These are phyloP conservation scores for Cladorhizidae sp. DNA, from an alignment of 37 sponge, comb jelly and placozoan genomes.

Conservation along the genomic window DNA sequence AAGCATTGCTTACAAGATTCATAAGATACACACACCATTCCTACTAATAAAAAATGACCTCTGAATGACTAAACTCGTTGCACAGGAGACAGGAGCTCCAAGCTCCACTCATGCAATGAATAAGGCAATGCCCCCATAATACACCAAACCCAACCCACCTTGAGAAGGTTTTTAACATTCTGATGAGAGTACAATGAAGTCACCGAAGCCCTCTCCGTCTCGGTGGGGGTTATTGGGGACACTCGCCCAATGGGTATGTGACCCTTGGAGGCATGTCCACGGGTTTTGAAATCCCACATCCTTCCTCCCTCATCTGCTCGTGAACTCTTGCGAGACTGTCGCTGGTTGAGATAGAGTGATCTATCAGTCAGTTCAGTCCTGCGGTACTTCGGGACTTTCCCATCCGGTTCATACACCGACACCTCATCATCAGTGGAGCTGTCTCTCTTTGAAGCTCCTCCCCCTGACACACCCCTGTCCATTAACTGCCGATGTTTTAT, in stretches of 20 bases:
- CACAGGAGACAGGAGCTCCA: too few species aligned
- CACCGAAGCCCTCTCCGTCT: background rate
- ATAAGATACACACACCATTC: too few species aligned
- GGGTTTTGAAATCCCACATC: constrained; percentile 46
- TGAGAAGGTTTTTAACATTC: too few species aligned
- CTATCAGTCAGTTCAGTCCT: background rate
- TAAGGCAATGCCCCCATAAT: too few species aligned
- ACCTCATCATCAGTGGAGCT: constrained; percentile 48
- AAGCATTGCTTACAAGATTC: too few species aligned
- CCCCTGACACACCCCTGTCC: background rate
- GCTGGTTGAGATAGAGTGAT: background rate
- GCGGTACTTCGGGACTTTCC: background rate
- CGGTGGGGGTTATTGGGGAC: constrained; percentile 15
- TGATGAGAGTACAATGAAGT: too few species aligned
- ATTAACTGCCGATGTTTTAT: background rate
- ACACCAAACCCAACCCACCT: too few species aligned
- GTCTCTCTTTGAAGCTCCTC: background rate
- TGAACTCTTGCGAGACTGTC: background rate
- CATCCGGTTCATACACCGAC: background rate
- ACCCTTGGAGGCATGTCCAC: background rate
- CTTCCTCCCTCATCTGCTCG: background rate
- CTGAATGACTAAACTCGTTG: too few species aligned
- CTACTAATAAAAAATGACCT: too few species aligned
- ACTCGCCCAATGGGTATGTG: constrained; percentile 3
- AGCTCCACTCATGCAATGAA: too few species aligned